A percentile compares a stretch with the other conserved stretches of the same genome.
Evolutionary conservation across 1,140 invertebrate genomes (phyloP).

Genomic region (Drosophila paulistorum): DNA sequence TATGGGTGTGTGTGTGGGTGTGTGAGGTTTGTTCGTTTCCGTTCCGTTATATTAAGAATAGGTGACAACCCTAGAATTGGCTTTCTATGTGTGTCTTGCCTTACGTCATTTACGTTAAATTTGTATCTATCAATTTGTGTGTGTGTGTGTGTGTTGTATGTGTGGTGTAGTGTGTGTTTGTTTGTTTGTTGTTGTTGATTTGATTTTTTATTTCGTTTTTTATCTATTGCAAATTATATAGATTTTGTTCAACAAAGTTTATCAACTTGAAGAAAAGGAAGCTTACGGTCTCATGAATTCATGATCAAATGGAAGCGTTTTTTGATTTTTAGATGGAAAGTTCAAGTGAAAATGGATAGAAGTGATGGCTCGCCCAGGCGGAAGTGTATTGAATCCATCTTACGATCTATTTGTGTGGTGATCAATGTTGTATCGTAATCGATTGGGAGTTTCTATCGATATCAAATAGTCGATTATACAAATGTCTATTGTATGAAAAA

Average conservation of each 20-base stretch:
- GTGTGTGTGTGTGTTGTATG: not conserved
- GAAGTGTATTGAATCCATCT: not conserved
- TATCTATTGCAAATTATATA: not conserved
- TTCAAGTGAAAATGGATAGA: not conserved
- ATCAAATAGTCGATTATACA: not conserved
- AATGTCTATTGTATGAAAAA: too few relatives aligned
- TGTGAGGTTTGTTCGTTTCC: conserved; percentile 31
- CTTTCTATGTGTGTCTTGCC: not conserved
- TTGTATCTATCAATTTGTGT: not conserved
- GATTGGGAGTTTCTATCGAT: not conserved
- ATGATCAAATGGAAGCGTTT: conserved; percentile 6
- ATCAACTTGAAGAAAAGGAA: conserved; percentile 5
- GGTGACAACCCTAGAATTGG: conserved; percentile 1
- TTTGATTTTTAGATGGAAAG: not conserved
- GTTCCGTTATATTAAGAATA: conserved; percentile 20
- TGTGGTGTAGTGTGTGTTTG: not conserved
- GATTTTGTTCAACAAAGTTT: not conserved
- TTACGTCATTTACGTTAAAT: not conserved
- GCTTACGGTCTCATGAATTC: not conserved
- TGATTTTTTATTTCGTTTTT: not conserved
- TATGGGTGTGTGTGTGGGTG: conserved; percentile 21
- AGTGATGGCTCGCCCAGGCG: not conserved
- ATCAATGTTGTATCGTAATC: not conserved
- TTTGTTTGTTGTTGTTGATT: not conserved
- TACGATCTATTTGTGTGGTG: not conserved